Evolutionary conservation across 2,113 vertebrate genomes (phyloP), one percentile per base, ranked within the genome.

Genomic region (Colaptes auratus): DNA sequence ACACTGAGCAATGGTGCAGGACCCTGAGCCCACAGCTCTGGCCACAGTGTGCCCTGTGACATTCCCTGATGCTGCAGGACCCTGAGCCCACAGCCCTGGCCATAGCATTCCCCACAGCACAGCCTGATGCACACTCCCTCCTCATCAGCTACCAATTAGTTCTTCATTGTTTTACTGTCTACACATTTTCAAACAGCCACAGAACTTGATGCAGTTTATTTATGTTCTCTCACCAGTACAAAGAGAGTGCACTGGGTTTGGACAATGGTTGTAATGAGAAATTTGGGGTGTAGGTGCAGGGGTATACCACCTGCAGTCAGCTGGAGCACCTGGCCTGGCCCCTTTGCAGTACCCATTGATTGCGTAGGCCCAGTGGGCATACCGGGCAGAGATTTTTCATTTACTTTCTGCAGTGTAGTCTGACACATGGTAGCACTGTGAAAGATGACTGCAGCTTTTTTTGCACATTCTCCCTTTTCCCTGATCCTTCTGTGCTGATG

Each of bases 11-110:
- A 15, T 15, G 36, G n/a, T 12, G 44, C 42, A 6, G 82, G 39
- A 74, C 59, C 44, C 33, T 6, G 58, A 60, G 56, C n/a, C 42
- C 39, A 1, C 14, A 24, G 53, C 39, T 19, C 56, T 17, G 0
- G 12, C 55, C 5, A 1, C 30, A 33, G 70, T 61, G 7, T 0
- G 13, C 31, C 35, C 70, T 33, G 5, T 1, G 3, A 24, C 2
- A 1, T 36, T 46, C 63, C 80, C 72, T 10, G 74, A 15, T 15
- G 36, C 30, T 12, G 44, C 48, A 5, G 82, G 39, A 74, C 58
- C 36, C 33, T 4, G 61, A 60, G 56, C n/a, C 42, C 39, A 1
- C 12, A 23, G 53, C 39, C 23, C 56, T 17, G 0, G 12, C 55
- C 5, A 1, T n/a, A 33, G 70, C 2, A 1, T 36, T 48, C 58